These are phyloP conservation scores for Drosophila pegasa DNA, from an alignment of 2,888 invertebrate species.

Conservation along the genomic window DNA sequence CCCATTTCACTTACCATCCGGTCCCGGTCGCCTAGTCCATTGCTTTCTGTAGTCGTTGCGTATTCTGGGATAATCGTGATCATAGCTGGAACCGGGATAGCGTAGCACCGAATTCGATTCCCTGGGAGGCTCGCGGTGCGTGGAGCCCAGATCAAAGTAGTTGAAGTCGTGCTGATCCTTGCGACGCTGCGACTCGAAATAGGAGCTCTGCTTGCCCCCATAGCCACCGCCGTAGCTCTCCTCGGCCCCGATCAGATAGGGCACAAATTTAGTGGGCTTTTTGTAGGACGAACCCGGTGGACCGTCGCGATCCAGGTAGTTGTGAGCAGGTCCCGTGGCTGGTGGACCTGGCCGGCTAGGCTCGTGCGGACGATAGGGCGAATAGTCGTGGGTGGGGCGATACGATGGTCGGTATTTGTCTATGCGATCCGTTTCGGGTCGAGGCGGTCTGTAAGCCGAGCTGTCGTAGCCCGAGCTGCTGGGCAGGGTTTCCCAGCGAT, in stretches of 20 bases:
- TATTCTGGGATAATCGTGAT: slow-evolving; percentile 65
- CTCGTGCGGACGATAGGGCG: slow-evolving; percentile 81
- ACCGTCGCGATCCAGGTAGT: slow-evolving; percentile 81
- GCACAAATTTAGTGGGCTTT: slow-evolving; percentile 85
- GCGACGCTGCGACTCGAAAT: slow-evolving; percentile 82
- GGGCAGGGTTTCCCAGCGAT: slow-evolving; percentile 83
- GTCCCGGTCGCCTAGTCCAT: slow-evolving; percentile 85
- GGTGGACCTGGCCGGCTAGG: slow-evolving; percentile 50
- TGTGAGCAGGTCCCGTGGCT: slow-evolving; percentile 65
- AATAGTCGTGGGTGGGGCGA: slow-evolving; percentile 79
- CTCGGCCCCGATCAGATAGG: slow-evolving; percentile 86
- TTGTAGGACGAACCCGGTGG: slow-evolving; percentile 72
- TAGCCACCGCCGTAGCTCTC: slow-evolving; percentile 88
- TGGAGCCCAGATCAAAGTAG: slow-evolving; percentile 85
- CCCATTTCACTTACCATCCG: slow-evolving; percentile 81
- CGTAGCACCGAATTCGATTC: slow-evolving; percentile 85
- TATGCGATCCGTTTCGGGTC: slow-evolving; percentile 72
- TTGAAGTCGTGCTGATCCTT: slow-evolving; percentile 84
- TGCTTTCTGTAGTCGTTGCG: slow-evolving; percentile 82
- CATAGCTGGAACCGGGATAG: slow-evolving; percentile 85
- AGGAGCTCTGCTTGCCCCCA: slow-evolving; percentile 85
- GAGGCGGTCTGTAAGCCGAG: slow-evolving; percentile 66
- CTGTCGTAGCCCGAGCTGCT: slow-evolving; percentile 83
- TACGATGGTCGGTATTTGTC: slow-evolving; percentile 82
- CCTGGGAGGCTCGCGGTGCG: slow-evolving; percentile 78